A percentile compares a stretch with the other conserved stretches of the same genome.
Conservation (phyloP, 92 coral and sea anemone genomes). For the Virgularia gustaviana region DNA sequence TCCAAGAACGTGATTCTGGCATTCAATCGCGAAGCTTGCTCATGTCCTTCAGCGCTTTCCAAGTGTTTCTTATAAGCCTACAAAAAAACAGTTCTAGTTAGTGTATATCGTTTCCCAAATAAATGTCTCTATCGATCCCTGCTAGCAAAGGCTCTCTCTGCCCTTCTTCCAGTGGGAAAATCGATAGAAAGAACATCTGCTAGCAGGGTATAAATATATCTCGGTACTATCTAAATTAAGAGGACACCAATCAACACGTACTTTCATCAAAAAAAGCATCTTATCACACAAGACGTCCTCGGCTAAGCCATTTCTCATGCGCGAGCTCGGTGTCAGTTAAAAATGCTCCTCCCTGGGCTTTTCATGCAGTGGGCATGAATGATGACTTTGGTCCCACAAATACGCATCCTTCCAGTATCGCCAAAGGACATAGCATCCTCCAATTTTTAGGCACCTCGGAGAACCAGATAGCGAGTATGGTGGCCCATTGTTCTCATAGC, state of each 20-base stretch:
- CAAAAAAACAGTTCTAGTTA: not conserved
- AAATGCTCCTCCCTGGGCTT: conserved; percentile 51
- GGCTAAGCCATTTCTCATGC: too few relatives aligned
- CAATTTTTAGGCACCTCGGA: conserved; percentile 30
- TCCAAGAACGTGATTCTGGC: conserved; percentile 26
- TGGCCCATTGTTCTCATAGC: too few relatives aligned
- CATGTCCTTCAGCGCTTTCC: not conserved
- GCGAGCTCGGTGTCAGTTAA: conserved; percentile 41
- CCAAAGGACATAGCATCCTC: conserved; percentile 49
- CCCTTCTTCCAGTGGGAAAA: not conserved
- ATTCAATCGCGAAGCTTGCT: conserved; percentile 21
- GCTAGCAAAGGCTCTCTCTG: not conserved
- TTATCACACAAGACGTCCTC: too few relatives aligned
- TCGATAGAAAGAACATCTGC: too few relatives aligned
- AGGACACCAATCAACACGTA: not conserved
- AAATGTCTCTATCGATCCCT: not conserved
- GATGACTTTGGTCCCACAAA: conserved; percentile 54
- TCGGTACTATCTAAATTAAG: too few relatives aligned
- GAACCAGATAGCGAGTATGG: not conserved
- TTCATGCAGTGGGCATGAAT: conserved; percentile 55
- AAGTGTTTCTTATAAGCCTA: conserved; percentile 43
- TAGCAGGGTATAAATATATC: not conserved
- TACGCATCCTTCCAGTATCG: conserved; percentile 51
- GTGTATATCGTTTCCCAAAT: not conserved
- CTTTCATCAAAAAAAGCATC: conserved; percentile 44